Evolutionary conservation across 2,113 vertebrate genomes (phyloP).

Genomic region (Scophthalmus maximus): DNA sequence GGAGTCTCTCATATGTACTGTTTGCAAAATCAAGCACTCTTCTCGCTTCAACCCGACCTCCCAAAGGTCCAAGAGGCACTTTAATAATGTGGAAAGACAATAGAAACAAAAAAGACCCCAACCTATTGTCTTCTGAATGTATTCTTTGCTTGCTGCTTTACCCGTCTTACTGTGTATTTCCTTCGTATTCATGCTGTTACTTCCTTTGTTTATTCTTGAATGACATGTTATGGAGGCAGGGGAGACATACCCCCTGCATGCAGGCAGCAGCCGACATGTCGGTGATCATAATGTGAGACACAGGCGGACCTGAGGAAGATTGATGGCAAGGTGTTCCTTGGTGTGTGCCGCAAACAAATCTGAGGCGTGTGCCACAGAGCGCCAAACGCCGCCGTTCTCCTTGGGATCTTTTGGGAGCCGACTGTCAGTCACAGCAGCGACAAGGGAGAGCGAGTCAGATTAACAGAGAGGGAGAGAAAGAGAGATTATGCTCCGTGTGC

Average conservation of each 20-base stretch:
- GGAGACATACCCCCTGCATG: constrained; percentile 24
- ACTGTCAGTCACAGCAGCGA: constrained; percentile 34
- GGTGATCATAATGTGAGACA: constrained; percentile 40
- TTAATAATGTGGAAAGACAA: constrained; percentile 62
- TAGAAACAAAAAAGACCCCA: constrained; percentile 9
- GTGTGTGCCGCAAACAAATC: constrained; percentile 26
- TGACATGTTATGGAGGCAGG: constrained; percentile 27
- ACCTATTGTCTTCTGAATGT: constrained; percentile 45
- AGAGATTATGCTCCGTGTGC: background rate
- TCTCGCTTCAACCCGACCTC: constrained; percentile 62
- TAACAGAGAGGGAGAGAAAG: background rate
- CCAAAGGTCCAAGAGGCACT: constrained; percentile 69
- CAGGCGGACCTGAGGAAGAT: constrained; percentile 41
- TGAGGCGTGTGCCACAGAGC: constrained; percentile 13
- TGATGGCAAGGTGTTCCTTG: constrained; percentile 34
- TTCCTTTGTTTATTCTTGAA: constrained; percentile 41
- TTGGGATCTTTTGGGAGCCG: constrained; percentile 27
- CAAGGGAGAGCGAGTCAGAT: constrained; percentile 8
- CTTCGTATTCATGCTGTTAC: constrained; percentile 24
- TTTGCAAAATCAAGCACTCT: constrained; percentile 59
- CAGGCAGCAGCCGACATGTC: constrained; percentile 29
- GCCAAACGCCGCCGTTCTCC: constrained; percentile 26
- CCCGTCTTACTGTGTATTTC: constrained; percentile 23
- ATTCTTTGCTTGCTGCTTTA: constrained; percentile 54
- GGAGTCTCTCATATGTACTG: constrained; percentile 43